Conservation (phyloP, 1,140 invertebrate genomes). For the Phymastichus coffea region DNA sequence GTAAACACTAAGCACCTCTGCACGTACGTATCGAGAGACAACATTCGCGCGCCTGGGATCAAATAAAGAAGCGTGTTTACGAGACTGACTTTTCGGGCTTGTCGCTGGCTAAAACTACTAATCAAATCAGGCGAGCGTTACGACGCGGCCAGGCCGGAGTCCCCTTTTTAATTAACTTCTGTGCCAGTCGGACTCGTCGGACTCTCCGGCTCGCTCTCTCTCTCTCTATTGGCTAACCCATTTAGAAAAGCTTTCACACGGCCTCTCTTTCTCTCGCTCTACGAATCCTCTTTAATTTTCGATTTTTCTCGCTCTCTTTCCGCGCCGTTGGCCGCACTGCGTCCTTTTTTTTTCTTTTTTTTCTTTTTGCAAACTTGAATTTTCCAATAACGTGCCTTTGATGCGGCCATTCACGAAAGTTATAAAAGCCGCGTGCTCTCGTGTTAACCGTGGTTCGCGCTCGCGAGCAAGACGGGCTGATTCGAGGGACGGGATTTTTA, state of each 20-base stretch:
- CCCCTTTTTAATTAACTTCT: conserved; percentile 42
- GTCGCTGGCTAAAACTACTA: conserved; percentile 15
- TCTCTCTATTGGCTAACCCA: neutral
- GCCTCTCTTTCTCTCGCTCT: no score
- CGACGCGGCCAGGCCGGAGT: no score
- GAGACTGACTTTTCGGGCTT: neutral
- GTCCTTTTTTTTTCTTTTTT: conserved; percentile 7
- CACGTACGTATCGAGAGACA: no score
- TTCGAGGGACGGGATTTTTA: conserved; percentile 45
- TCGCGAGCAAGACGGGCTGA: conserved; percentile 27
- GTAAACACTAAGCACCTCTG: no score
- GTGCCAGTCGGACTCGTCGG: conserved; percentile 6
- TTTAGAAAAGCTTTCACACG: no score
- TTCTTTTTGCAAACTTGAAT: conserved; percentile 19
- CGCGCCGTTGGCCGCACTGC: no score
- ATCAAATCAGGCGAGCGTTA: conserved; percentile 43
- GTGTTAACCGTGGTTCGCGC: no score
- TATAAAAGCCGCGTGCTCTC: conserved; percentile 21
- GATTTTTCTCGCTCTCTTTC: no score
- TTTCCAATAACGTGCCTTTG: conserved; percentile 19
- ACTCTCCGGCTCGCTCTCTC: neutral
- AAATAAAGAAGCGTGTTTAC: conserved; percentile 12
- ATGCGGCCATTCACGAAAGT: neutral
- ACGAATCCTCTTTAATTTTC: no score
- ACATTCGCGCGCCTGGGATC: neutral